phyloP scores from a whole-genome alignment of 2,888 invertebrate species.

The Trilocha varians region DNA sequence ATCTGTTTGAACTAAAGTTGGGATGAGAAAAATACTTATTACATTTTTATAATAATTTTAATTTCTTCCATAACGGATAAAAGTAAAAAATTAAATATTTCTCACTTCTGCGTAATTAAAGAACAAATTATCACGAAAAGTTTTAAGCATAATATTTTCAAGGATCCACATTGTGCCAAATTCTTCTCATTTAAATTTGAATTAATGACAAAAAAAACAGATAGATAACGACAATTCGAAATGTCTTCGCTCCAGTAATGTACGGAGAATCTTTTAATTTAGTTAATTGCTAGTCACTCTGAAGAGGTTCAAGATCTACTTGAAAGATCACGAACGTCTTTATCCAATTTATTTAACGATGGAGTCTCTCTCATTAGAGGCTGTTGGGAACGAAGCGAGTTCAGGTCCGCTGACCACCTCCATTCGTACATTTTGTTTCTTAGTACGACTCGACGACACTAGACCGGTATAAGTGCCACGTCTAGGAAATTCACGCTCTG shows the following conservation, averaged over 20 bases:
- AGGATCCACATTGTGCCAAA: background rate
- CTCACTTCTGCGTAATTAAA: background rate
- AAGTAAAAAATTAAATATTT: background rate
- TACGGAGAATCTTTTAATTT: conserved; percentile 70
- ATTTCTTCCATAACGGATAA: background rate
- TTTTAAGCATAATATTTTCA: background rate
- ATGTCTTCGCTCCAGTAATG: conserved; percentile 52
- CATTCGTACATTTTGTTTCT: conserved; percentile 40
- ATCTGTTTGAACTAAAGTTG: too few relatives aligned
- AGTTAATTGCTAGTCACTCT: conserved; percentile 70
- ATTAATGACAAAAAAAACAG: conserved; percentile 43
- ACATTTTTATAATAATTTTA: too few relatives aligned
- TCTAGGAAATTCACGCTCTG: conserved; percentile 20
- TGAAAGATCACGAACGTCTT: conserved; percentile 71
- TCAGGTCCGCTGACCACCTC: conserved; percentile 36
- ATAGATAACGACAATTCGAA: conserved; percentile 32
- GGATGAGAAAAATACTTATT: too few relatives aligned
- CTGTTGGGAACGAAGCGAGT: conserved; percentile 43
- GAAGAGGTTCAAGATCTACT: conserved; percentile 66
- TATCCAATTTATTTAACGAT: conserved; percentile 74
- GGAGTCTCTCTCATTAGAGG: conserved; percentile 66
- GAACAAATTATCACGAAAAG: background rate
- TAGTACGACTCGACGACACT: conserved; percentile 23
- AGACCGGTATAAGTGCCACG: conserved; percentile 1
- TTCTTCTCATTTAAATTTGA: conserved; percentile 17